phyloP scores from a whole-genome alignment of 2,113 vertebrate species.

The Cochlearius cochlearius region DNA sequence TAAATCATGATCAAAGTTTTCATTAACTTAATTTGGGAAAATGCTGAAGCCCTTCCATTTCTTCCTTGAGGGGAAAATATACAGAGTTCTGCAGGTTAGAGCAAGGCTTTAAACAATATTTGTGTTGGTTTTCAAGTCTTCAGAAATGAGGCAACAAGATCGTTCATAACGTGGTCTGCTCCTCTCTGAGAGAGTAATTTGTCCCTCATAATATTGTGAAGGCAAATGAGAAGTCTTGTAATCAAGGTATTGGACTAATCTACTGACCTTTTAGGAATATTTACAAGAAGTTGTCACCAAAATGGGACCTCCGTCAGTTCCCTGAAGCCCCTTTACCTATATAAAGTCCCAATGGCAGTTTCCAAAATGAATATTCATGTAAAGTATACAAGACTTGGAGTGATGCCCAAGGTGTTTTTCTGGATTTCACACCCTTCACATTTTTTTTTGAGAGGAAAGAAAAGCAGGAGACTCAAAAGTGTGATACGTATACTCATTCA shows the following conservation, averaged over 20 bases:
- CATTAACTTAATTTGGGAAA: neutral
- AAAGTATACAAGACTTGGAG: neutral
- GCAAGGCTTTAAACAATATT: neutral
- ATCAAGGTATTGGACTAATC: neutral
- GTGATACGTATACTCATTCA: neutral
- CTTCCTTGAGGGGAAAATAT: neutral
- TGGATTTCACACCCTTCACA: neutral
- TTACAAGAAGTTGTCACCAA: neutral
- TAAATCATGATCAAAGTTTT: accelerated
- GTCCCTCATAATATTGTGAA: neutral
- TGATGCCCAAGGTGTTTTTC: neutral
- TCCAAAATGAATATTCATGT: neutral
- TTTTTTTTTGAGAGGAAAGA: neutral
- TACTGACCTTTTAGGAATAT: neutral
- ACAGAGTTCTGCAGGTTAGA: neutral
- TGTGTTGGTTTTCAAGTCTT: neutral
- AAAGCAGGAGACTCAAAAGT: neutral
- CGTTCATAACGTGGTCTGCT: neutral
- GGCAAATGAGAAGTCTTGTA: neutral
- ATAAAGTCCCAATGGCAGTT: neutral
- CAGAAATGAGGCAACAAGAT: neutral
- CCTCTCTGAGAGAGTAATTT: neutral
- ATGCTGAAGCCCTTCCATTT: neutral
- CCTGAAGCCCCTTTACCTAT: neutral
- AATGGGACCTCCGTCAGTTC: neutral